phyloP scores from a whole-genome alignment of 2,888 invertebrate genomes.

The Ochropleura plecta region DNA sequence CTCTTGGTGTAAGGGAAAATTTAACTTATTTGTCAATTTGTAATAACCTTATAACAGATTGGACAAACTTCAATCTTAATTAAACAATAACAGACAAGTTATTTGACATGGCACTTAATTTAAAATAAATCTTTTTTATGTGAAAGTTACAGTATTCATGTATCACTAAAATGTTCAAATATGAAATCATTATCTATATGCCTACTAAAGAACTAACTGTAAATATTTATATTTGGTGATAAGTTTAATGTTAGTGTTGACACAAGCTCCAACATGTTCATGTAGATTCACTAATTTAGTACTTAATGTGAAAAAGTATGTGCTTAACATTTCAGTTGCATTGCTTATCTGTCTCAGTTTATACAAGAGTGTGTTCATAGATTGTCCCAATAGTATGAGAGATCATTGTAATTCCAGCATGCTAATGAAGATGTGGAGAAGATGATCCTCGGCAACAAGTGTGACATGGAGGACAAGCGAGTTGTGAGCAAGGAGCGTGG shows the following conservation, averaged over 20 bases:
- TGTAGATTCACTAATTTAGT: neutral
- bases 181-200: constrained; percentile 35
- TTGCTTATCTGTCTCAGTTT: neutral
- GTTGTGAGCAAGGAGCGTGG: constrained; percentile 98
- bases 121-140: constrained; percentile 1
- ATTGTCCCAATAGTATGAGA: constrained; percentile 11
- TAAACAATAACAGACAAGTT: neutral
- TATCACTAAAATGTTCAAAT: neutral
- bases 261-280: neutral
- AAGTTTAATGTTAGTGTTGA: neutral
- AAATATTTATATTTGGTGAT: constrained; percentile 12
- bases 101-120: neutral
- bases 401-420: constrained; percentile 91
- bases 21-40: neutral
- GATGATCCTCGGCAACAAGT: constrained; percentile 99
- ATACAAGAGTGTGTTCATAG: neutral
- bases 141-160: constrained; percentile 5
- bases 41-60: neutral
- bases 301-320: neutral
- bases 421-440: constrained; percentile 99
- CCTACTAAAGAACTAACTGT: neutral
- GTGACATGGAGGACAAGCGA: constrained; percentile 99
- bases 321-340: neutral
- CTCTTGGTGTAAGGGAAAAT: neutral
- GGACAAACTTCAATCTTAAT: constrained; percentile 1